Percentiles rank a stretch among this genome's conserved stretches.
These are phyloP conservation scores for Ispidina picta DNA, from an alignment of 2,797 vertebrate species.

Conservation along the genomic window DNA sequence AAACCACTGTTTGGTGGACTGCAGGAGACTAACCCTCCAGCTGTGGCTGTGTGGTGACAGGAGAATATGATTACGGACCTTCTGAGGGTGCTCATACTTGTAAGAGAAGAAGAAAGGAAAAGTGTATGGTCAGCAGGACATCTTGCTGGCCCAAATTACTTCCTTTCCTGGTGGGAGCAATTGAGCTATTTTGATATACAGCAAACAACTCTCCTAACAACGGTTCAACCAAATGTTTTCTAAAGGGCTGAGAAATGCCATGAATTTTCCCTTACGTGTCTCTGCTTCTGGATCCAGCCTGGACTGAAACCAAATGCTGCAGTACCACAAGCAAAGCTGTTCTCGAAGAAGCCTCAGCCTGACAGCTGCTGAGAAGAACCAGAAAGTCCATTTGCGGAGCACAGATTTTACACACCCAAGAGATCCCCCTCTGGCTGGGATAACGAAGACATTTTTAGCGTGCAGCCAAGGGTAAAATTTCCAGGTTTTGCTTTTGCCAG, in stretches of 20 bases:
- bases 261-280: neutral
- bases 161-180: neutral
- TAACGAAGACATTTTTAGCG: neutral
- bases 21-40: neutral
- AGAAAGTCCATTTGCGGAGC: neutral
- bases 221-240: rapidly evolving
- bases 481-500: neutral
- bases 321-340: neutral
- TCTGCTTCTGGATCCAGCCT: neutral
- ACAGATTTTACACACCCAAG: neutral
- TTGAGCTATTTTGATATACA: neutral
- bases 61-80: neutral
- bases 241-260: neutral
- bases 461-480: neutral
- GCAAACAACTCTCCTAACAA: neutral
- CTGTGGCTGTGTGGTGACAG: neutral
- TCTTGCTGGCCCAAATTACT: neutral
- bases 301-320: neutral
- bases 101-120: neutral
- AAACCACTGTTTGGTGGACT: rapidly evolving
- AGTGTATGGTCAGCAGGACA: neutral
- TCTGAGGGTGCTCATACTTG: neutral
- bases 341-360: neutral
- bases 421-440: neutral
- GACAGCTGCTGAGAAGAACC: neutral